A percentile compares a stretch with the other conserved stretches of the same genome.
phyloP scores from a whole-genome alignment of 1,140 invertebrate genomes.

The Anastatus disparis region DNA sequence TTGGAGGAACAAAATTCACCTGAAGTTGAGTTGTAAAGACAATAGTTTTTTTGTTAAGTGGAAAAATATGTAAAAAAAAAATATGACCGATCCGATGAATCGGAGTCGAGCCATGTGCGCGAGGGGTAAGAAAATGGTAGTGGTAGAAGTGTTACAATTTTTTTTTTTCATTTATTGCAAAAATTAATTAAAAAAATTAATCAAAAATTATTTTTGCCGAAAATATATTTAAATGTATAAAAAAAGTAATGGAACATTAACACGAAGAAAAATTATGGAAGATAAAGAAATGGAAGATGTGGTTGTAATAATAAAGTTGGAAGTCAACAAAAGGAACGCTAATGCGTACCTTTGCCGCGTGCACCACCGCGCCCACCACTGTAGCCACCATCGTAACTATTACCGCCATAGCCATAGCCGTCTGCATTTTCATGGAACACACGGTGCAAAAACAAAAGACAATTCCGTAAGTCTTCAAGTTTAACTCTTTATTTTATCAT shows the following conservation, averaged over 20 bases:
- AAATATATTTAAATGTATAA: not conserved
- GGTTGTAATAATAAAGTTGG: constrained; percentile 29
- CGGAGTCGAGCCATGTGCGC: constrained; percentile 38
- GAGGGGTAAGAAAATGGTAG: constrained; percentile 14
- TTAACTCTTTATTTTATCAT: constrained; percentile 26
- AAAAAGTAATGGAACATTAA: constrained; percentile 27
- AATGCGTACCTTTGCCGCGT: constrained; percentile 82
- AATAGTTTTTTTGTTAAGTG: too few species aligned
- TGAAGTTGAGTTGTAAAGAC: not conserved
- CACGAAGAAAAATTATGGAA: constrained; percentile 19
- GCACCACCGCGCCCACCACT: constrained; percentile 78
- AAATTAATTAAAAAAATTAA: too few species aligned
- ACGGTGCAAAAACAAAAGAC: constrained; percentile 64
- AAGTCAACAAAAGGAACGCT: constrained; percentile 63
- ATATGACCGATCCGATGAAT: constrained; percentile 23
- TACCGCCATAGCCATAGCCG: constrained; percentile 81
- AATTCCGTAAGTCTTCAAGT: constrained; percentile 48
- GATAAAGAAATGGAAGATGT: constrained; percentile 37
- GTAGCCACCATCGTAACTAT: constrained; percentile 83
- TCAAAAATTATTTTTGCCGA: not conserved
- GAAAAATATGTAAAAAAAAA: constrained; percentile 10
- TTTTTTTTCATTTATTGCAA: too few species aligned
- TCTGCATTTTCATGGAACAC: constrained; percentile 70
- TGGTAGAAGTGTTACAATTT: constrained; percentile 3
- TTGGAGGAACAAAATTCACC: not conserved